Evolutionary conservation across 2,797 vertebrate species (phyloP).

Genomic region (Hypotaenidia okinawae): DNA sequence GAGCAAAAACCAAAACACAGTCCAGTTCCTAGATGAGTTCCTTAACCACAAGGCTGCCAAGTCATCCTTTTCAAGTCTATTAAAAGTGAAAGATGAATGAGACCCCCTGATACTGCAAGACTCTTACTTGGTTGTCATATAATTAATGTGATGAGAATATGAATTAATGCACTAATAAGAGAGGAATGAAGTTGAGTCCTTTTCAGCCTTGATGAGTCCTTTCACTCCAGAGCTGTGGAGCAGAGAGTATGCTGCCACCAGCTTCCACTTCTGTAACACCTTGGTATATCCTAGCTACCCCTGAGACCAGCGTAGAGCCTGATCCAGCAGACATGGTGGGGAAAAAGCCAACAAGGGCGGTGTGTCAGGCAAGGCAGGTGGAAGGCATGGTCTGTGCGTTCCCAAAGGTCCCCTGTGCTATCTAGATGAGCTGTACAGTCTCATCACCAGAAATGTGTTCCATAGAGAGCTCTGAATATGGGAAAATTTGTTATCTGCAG

Average conservation of each 20-base stretch:
- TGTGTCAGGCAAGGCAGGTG: accelerated
- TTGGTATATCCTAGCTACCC: not conserved
- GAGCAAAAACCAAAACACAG: not conserved
- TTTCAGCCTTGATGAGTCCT: not conserved
- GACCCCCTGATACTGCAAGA: not conserved
- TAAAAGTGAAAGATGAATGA: not conserved
- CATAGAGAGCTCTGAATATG: not conserved
- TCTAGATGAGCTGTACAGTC: not conserved
- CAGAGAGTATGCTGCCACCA: not conserved
- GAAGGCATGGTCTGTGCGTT: not conserved
- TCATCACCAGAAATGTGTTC: not conserved
- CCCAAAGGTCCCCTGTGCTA: not conserved
- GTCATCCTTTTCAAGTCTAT: not conserved
- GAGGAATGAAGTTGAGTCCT: not conserved
- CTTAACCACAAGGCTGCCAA: not conserved
- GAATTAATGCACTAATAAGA: not conserved
- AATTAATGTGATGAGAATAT: accelerated
- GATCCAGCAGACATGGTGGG: not conserved
- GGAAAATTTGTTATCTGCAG: not conserved
- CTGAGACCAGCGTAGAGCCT: not conserved
- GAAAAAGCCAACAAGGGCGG: accelerated
- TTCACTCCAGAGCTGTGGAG: not conserved
- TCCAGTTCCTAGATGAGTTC: not conserved
- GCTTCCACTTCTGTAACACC: not conserved
- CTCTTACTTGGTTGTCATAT: accelerated